Conservation (phyloP, 2,797 vertebrate genomes). For the Anisognathus igniventris region DNA sequence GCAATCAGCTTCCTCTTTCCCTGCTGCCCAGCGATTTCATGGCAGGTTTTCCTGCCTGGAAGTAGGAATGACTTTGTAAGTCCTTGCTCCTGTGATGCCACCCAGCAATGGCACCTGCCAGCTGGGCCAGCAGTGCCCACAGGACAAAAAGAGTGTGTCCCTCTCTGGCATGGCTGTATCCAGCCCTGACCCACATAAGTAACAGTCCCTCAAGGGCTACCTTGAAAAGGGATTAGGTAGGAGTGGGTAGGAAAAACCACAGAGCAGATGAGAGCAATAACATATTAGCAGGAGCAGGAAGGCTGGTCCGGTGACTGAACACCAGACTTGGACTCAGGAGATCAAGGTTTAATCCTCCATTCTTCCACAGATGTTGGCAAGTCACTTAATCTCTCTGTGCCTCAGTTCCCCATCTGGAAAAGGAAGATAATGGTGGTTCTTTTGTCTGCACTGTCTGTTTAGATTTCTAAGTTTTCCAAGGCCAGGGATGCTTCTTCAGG, state of each 20-base stretch:
- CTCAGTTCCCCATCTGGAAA: constrained; percentile 65
- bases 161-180: constrained; percentile 16
- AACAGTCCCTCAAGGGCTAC: constrained; percentile 19
- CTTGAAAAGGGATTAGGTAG: constrained; percentile 57
- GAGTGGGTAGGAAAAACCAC: constrained; percentile 16
- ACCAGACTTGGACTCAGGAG: constrained; percentile 58
- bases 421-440: constrained; percentile 50
- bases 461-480: constrained; percentile 59
- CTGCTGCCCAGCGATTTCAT: neutral
- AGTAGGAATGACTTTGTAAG: constrained; percentile 42
- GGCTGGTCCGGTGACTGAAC: constrained; percentile 50
- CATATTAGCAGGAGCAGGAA: neutral
- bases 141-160: neutral
- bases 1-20: neutral
- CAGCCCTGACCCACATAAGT: constrained; percentile 26
- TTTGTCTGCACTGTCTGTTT: constrained; percentile 48
- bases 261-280: constrained; percentile 34
- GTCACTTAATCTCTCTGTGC: constrained; percentile 64
- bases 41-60: neutral
- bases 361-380: constrained; percentile 67
- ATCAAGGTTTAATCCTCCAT: constrained; percentile 65
- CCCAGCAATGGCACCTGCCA: constrained; percentile 6
- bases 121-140: neutral
- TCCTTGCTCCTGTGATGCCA: neutral
- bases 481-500: constrained; percentile 40